These are phyloP conservation scores for Folsomia manolachei DNA, from an alignment of 2,888 invertebrate genomes.

Conservation along the genomic window DNA sequence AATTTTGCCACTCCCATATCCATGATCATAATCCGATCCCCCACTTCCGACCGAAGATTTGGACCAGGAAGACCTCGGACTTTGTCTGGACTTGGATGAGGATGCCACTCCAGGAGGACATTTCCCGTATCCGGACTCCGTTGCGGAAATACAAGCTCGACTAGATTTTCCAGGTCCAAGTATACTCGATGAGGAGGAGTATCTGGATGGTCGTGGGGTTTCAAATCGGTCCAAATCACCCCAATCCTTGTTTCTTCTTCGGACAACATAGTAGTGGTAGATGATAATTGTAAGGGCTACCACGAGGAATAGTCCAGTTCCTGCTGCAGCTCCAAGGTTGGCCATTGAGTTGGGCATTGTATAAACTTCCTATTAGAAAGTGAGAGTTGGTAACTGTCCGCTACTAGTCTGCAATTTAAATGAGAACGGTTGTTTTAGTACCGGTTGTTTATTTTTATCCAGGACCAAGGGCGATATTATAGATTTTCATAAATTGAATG, in stretches of 20 bases:
- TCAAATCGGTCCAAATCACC: slow-evolving; percentile 59
- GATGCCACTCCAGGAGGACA: slow-evolving; percentile 8
- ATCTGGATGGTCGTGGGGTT: slow-evolving; percentile 32
- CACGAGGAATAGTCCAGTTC: slow-evolving; percentile 61
- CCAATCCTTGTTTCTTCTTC: slow-evolving; percentile 64
- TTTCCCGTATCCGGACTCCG: neutral
- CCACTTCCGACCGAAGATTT: slow-evolving; percentile 25
- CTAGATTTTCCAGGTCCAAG: neutral
- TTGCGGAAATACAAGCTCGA: slow-evolving; percentile 26
- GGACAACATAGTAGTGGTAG: slow-evolving; percentile 64
- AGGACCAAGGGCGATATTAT: no score
- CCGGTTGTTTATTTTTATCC: no score
- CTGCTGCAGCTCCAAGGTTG: slow-evolving; percentile 63
- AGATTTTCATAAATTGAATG: no score
- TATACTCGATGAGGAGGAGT: slow-evolving; percentile 42
- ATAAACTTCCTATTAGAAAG: no score
- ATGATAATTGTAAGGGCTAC: slow-evolving; percentile 66
- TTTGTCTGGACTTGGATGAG: neutral
- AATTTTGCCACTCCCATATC: slow-evolving; percentile 21
- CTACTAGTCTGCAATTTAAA: no score
- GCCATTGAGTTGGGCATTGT: no score
- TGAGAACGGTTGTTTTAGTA: no score
- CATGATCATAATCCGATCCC: slow-evolving; percentile 12
- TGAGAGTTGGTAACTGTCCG: no score
- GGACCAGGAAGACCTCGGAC: slow-evolving; percentile 23